phyloP scores from a whole-genome alignment of 2,888 invertebrate species.

The Himalopsyche japonica region DNA sequence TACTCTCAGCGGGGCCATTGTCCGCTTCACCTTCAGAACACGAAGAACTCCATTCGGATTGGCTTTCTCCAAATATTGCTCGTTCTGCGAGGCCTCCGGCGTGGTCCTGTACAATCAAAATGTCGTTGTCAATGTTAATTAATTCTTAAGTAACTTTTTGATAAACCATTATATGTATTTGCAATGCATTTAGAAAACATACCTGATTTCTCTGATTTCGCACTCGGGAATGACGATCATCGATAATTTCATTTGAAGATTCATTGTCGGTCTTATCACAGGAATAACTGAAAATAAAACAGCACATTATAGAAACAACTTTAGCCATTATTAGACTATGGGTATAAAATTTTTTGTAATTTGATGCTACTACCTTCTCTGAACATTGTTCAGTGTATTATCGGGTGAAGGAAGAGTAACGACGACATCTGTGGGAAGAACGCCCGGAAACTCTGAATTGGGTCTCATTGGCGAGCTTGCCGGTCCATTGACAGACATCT shows the following conservation, averaged over 20 bases:
- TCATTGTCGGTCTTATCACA: conserved; percentile 40
- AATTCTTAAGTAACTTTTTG: background rate
- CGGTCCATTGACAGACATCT: conserved; percentile 34
- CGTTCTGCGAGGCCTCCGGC: conserved; percentile 23
- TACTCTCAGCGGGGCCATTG: conserved; percentile 66
- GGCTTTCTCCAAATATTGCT: conserved; percentile 64
- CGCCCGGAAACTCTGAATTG: conserved; percentile 54
- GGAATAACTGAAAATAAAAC: conserved; percentile 37
- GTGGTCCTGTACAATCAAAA: conserved; percentile 8
- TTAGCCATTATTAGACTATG: conserved; percentile 43
- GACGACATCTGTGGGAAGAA: conserved; percentile 57
- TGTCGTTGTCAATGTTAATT: no score
- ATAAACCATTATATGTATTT: background rate
- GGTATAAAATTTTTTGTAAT: background rate
- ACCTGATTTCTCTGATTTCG: conserved; percentile 36
- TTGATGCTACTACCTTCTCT: conserved; percentile 34
- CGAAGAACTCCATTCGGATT: conserved; percentile 79
- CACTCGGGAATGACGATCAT: conserved; percentile 33
- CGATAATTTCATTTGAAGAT: conserved; percentile 40
- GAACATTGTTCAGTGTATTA: conserved; percentile 37
- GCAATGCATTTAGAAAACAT: background rate
- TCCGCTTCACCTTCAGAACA: conserved; percentile 61
- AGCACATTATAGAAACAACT: background rate
- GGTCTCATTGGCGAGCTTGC: conserved; percentile 45
- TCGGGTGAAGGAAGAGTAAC: conserved; percentile 54